These are phyloP conservation scores for Ylistrum balloti DNA, from an alignment of 1,140 invertebrate species.

Conservation along the genomic window DNA sequence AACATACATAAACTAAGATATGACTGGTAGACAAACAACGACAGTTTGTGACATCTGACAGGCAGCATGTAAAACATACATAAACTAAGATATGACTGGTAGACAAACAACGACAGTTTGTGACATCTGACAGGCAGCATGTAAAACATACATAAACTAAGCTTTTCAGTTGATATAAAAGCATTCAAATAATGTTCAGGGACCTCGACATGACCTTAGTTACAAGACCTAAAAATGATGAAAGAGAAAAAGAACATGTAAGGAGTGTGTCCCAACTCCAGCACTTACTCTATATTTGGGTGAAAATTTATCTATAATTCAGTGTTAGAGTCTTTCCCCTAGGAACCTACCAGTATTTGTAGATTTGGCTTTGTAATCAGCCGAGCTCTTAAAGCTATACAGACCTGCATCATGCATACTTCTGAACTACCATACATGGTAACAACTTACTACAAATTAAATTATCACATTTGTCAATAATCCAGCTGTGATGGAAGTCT, in stretches of 20 bases:
- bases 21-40: too few species aligned
- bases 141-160: too few species aligned
- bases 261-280: neutral
- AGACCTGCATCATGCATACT: slow-evolving; percentile 3
- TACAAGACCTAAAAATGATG: too few species aligned
- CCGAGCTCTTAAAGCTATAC: neutral
- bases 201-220: too few species aligned
- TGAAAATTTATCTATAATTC: slow-evolving; percentile 36
- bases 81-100: too few species aligned
- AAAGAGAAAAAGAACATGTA: neutral
- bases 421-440: slow-evolving; percentile 15
- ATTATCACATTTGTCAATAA: neutral
- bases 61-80: too few species aligned
- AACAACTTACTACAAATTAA: slow-evolving; percentile 19
- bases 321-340: neutral
- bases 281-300: neutral
- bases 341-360: neutral
- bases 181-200: too few species aligned
- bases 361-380: neutral
- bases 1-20: too few species aligned
- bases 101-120: too few species aligned
- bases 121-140: too few species aligned
- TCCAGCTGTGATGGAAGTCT: neutral
- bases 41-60: too few species aligned
- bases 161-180: too few species aligned